Evolutionary conservation across 2,797 vertebrate genomes (phyloP), one percentile per base, ranked within the genome.

Genomic region (Lacerta viridis): DNA sequence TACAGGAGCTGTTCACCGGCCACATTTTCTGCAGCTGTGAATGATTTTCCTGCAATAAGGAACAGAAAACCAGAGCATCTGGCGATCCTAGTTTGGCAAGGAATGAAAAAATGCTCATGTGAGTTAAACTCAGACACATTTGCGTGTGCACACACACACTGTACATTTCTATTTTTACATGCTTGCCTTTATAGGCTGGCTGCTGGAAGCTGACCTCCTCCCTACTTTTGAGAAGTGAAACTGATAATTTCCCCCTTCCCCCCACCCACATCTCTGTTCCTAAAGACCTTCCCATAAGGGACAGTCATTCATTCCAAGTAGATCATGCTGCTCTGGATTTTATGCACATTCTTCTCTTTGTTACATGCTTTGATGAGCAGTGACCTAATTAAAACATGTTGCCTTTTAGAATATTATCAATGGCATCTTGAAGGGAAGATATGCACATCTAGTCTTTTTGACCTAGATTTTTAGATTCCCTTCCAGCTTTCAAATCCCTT

Each of bases 351-450:
- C 36, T 29, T 68, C 25, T 75, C 83, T 80, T 89, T 76, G n/a
- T 85, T 85, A 46, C n/a, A 50, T 81, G 15, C 88, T 89, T 89
- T 89, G 88, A 89, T 83, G 80, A 90, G 89, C 74, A 78, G 74
- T 87, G 84, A 85, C 84, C 88, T 89, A 85, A 89, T 89, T 89
- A 85, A 89, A 80, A 85, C 68, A 39, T 1, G 25, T 64, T 81
- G 84, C 78, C 71, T 89, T 81, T 76, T 85, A 76, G 78, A 89
- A 76, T 85, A 81, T 89, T 75, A 89, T 74, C 78, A 86, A 76
- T 89, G 61, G 84, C 83, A 89, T 85, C 84, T 85, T 71, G 72
- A 81, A 89, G 72, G 84, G 39, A 81, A 68, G 18, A 81, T 68
- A 76, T 18, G 59, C 23, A 27, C 69, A 81, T 46, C 64, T 85